Evolutionary conservation across 2,113 vertebrate genomes (phyloP).

Genomic region (Microcebus tavaratra): DNA sequence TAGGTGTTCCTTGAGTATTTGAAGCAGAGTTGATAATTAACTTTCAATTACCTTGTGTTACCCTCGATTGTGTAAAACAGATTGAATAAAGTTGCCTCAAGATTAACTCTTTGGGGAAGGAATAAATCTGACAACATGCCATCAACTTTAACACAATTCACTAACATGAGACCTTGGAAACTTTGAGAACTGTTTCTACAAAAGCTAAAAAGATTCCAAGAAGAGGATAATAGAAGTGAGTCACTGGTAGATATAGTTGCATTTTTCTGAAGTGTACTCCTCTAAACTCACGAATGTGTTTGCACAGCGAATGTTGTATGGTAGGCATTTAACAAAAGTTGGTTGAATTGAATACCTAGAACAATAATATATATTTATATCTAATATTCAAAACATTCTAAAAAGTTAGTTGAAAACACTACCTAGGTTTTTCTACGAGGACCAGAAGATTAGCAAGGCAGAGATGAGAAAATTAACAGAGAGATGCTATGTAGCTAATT

Average conservation of each 20-base stretch:
- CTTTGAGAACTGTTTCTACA: not conserved
- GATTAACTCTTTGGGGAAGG: slow-evolving; percentile 43
- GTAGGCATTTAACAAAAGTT: not conserved
- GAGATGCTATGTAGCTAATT: slow-evolving; percentile 70
- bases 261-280: not conserved
- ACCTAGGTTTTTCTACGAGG: not conserved
- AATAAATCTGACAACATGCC: not conserved
- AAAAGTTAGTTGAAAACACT: not conserved
- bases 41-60: slow-evolving; percentile 62
- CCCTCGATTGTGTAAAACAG: slow-evolving; percentile 62
- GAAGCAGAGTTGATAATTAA: slow-evolving; percentile 72
- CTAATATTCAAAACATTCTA: not conserved
- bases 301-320: not conserved
- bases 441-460: slow-evolving; percentile 60
- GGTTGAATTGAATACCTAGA: not conserved
- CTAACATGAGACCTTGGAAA: slow-evolving; percentile 9
- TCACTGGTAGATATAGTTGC: not conserved
- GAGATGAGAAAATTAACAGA: slow-evolving; percentile 66
- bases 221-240: not conserved
- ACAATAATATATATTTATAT: not conserved
- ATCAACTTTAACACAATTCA: not conserved
- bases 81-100: slow-evolving; percentile 57
- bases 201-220: slow-evolving; percentile 6
- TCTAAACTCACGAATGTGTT: not conserved
- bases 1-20: slow-evolving; percentile 60